phyloP scores from a whole-genome alignment of 2,888 invertebrate genomes.

The Carcina quercana region DNA sequence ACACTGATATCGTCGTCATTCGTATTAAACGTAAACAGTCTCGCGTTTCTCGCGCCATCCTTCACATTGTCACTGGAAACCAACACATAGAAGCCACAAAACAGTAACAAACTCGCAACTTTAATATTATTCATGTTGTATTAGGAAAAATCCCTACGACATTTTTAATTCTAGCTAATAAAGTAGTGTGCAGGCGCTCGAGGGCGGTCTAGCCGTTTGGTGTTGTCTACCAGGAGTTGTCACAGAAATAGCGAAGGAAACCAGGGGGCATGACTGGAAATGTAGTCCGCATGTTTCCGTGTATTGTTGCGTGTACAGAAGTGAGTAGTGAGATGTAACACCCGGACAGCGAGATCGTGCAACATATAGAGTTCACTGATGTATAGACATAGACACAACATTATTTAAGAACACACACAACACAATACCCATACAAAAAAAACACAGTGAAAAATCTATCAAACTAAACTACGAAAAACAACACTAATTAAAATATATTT shows the following conservation, averaged over 20 bases:
- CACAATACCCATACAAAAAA: no score
- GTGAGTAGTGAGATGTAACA: conserved; percentile 22
- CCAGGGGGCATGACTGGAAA: conserved; percentile 29
- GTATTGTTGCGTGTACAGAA: conserved; percentile 43
- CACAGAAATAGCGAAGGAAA: conserved; percentile 42
- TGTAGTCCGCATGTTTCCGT: no score
- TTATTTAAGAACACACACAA: no score
- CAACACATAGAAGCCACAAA: conserved; percentile 22
- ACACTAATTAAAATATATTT: no score
- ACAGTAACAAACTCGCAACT: conserved; percentile 15
- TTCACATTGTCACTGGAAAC: conserved; percentile 26
- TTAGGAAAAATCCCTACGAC: no score
- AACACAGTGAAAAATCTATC: no score
- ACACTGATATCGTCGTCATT: conserved; percentile 70
- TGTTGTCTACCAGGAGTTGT: no score
- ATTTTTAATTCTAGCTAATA: conserved; percentile 14
- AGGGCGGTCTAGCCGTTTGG: conserved; percentile 21
- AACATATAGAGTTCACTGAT: conserved; percentile 10
- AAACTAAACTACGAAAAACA: no score
- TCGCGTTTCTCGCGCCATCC: conserved; percentile 32
- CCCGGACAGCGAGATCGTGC: conserved; percentile 11
- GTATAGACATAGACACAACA: no score
- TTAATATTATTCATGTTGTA: background rate
- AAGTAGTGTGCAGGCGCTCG: conserved; percentile 1
- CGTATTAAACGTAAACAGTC: conserved; percentile 74